Evolutionary conservation across 2,113 vertebrate genomes (phyloP).

Genomic region (Lamprologus callipterus): DNA sequence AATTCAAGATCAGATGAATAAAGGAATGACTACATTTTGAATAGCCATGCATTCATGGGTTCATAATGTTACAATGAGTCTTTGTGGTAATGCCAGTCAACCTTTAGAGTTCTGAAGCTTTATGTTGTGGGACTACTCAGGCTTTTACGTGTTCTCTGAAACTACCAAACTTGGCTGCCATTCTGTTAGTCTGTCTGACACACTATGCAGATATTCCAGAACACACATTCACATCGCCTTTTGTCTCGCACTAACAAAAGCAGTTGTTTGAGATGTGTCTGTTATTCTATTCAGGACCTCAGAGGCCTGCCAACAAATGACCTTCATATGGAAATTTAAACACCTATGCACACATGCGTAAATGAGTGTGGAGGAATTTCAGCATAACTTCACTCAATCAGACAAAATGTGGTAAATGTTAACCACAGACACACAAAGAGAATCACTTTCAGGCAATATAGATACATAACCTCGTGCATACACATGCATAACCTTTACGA

Average conservation of each 20-base stretch:
- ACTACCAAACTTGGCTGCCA: conserved; percentile 24
- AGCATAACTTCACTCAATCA: neutral
- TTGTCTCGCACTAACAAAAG: neutral
- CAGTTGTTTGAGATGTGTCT: conserved; percentile 14
- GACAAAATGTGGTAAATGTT: neutral
- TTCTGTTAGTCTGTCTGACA: conserved; percentile 1
- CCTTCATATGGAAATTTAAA: conserved; percentile 1
- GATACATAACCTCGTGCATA: neutral
- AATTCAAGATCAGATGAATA: neutral
- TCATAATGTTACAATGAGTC: neutral
- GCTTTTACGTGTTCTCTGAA: conserved; percentile 19
- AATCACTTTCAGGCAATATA: neutral
- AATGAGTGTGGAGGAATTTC: neutral
- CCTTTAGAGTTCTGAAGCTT: conserved; percentile 13
- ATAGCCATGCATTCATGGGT: neutral
- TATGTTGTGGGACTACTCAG: conserved; percentile 17
- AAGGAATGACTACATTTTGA: neutral
- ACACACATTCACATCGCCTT: neutral
- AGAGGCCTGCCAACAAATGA: conserved; percentile 1
- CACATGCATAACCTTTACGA: neutral
- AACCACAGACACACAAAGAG: neutral
- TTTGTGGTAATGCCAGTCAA: neutral
- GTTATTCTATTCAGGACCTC: conserved; percentile 8
- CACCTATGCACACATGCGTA: neutral
- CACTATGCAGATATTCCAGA: neutral